phyloP scores from a whole-genome alignment of 2,888 invertebrate species.

The Slavum lentiscoides region DNA sequence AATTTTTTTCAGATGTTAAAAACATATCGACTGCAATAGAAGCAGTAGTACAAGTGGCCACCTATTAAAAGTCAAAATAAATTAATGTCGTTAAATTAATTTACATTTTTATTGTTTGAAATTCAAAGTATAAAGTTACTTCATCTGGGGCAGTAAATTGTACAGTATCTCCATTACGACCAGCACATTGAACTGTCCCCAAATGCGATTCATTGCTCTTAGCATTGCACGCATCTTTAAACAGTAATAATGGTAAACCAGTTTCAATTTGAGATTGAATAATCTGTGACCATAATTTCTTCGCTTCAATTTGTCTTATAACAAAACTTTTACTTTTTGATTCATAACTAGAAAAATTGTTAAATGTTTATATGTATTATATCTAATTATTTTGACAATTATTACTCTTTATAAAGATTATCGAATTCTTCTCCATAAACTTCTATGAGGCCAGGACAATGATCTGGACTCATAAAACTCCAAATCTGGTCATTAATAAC shows the following conservation, averaged over 20 bases:
- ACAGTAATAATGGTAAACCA: slow-evolving; percentile 95
- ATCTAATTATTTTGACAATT: not conserved
- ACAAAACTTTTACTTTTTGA: slow-evolving; percentile 46
- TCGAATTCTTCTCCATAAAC: slow-evolving; percentile 96
- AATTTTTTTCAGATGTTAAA: slow-evolving; percentile 76
- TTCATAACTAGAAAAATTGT: slow-evolving; percentile 34
- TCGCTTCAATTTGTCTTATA: slow-evolving; percentile 72
- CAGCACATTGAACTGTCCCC: slow-evolving; percentile 97
- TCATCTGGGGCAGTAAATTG: slow-evolving; percentile 93
- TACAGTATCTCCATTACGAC: slow-evolving; percentile 96
- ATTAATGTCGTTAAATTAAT: too few species aligned
- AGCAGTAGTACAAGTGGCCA: slow-evolving; percentile 96
- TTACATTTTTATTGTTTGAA: not conserved
- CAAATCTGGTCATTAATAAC: slow-evolving; percentile 82
- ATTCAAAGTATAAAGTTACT: slow-evolving; percentile 60
- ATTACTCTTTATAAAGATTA: slow-evolving; percentile 74
- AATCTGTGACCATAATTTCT: slow-evolving; percentile 89
- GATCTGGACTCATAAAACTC: slow-evolving; percentile 96
- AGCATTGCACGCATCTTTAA: slow-evolving; percentile 93
- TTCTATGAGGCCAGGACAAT: slow-evolving; percentile 86
- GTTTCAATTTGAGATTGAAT: slow-evolving; percentile 95
- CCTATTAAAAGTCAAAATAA: slow-evolving; percentile 58
- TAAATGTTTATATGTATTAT: not conserved
- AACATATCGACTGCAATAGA: slow-evolving; percentile 96
- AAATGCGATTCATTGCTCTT: slow-evolving; percentile 98